Percentiles rank a stretch among this genome's conserved stretches.
phyloP scores from a whole-genome alignment of 1,140 invertebrate genomes.

The Bicyclus anynana region DNA sequence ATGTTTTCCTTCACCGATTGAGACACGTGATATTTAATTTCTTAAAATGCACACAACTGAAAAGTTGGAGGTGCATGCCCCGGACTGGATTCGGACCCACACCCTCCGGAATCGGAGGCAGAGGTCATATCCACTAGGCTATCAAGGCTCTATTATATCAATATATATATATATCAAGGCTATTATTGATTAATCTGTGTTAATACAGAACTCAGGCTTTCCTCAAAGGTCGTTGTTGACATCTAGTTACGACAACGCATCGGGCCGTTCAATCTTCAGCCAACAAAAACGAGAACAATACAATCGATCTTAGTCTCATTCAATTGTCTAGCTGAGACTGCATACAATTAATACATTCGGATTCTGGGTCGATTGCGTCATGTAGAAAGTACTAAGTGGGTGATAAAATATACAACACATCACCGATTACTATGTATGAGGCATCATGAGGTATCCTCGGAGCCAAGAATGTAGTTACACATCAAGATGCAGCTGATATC shows the following conservation, averaged over 20 bases:
- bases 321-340: constrained; percentile 28
- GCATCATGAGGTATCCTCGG: background rate
- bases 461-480: background rate
- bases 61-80: no score
- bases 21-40: no score
- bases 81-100: no score
- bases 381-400: constrained; percentile 26
- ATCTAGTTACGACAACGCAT: background rate
- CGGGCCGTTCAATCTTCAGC: background rate
- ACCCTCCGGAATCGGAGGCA: no score
- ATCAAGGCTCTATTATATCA: no score
- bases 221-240: background rate
- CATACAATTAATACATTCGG: constrained; percentile 34
- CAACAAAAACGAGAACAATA: constrained; percentile 29
- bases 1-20: no score
- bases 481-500: background rate
- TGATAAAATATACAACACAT: constrained; percentile 12
- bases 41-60: no score
- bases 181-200: no score
- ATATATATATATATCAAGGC: no score
- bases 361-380: constrained; percentile 32
- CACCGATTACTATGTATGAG: constrained; percentile 2
- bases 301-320: constrained; percentile 24
- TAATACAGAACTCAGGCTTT: no score
- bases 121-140: no score